Evolutionary conservation across 2,797 vertebrate genomes (phyloP).

Genomic region (Dermochelys coriacea): DNA sequence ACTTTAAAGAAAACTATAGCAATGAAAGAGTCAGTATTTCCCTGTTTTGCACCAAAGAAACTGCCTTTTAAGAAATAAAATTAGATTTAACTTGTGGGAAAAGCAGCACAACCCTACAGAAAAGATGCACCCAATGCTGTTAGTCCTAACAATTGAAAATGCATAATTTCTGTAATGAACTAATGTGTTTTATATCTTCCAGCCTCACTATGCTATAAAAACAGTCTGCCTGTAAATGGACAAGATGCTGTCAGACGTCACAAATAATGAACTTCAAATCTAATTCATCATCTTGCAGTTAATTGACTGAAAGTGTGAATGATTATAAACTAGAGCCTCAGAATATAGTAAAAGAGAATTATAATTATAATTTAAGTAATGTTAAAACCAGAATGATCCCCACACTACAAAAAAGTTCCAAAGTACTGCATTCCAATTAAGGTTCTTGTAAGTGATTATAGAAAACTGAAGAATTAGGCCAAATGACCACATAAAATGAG

Average conservation of each 20-base stretch:
- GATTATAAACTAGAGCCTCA: neutral
- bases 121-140: neutral
- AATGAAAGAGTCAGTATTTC: neutral
- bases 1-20: neutral
- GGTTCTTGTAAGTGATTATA: neutral
- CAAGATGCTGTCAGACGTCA: neutral
- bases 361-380: neutral
- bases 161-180: neutral
- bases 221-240: neutral
- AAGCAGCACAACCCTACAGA: neutral
- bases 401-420: neutral
- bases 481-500: neutral
- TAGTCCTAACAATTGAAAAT: neutral
- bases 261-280: neutral
- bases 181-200: neutral
- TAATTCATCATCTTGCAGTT: neutral
- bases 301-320: neutral
- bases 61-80: conserved; percentile 1
- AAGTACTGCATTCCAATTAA: neutral
- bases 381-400: neutral
- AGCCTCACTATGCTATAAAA: neutral
- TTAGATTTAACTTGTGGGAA: neutral
- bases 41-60: neutral
- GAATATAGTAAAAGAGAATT: neutral
- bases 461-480: neutral